phyloP scores from a whole-genome alignment of 1,140 invertebrate species.

The Meteorus sp. region DNA sequence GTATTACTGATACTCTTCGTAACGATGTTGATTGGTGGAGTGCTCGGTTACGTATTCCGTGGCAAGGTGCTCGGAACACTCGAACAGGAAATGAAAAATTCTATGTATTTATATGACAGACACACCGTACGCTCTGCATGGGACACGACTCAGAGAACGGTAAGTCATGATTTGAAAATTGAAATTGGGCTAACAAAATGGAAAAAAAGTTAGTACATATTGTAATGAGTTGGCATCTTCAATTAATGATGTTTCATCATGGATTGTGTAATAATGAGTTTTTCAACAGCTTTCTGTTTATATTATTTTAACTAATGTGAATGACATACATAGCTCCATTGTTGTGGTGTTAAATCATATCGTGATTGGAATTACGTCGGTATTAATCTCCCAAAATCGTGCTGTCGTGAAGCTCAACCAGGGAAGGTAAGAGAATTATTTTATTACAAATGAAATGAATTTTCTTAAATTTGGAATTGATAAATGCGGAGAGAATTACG shows the following conservation, averaged over 20 bases:
- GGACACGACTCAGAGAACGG: conserved; percentile 75
- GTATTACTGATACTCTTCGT: conserved; percentile 84
- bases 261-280: background rate
- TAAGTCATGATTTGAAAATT: conserved; percentile 38
- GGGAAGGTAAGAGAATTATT: conserved; percentile 58
- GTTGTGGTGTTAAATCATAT: conserved; percentile 77
- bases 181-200: no score
- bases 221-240: no score
- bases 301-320: background rate
- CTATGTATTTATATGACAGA: conserved; percentile 72
- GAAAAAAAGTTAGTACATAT: no score
- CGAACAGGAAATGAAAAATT: conserved; percentile 76
- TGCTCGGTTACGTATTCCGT: conserved; percentile 85
- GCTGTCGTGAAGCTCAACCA: conserved; percentile 70
- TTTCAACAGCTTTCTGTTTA: background rate
- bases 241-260: no score
- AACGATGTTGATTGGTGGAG: conserved; percentile 84
- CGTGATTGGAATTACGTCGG: conserved; percentile 71
- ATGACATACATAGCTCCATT: conserved; percentile 67
- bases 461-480: no score
- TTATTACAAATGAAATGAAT: conserved; percentile 15
- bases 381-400: conserved; percentile 72
- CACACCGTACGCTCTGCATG: conserved; percentile 75
- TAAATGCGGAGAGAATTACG: no score
- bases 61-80: conserved; percentile 73